A percentile compares a stretch with the other conserved stretches of the same genome.
Evolutionary conservation across 92 coral and sea anemone genomes (phyloP).

Genomic region (Paramuricea clavata): DNA sequence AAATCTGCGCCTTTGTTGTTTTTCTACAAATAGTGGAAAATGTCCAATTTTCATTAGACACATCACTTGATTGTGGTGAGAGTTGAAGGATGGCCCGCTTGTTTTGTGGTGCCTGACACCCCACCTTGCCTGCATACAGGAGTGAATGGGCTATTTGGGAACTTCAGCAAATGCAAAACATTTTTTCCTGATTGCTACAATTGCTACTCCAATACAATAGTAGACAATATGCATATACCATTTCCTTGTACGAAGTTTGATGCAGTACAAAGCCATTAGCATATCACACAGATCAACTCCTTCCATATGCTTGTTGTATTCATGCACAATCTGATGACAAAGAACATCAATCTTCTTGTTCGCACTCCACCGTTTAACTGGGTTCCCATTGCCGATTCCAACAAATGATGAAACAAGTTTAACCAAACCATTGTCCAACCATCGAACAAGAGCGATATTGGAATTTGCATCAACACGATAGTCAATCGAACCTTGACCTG

Average conservation of each 20-base stretch:
- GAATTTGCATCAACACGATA: constrained; percentile 18
- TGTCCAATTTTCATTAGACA: too few species aligned
- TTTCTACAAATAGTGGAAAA: not conserved
- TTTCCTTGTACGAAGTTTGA: not conserved
- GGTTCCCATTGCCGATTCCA: not conserved
- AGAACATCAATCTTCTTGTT: constrained; percentile 28
- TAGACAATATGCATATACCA: not conserved
- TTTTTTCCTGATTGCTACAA: not conserved
- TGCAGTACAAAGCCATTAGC: not conserved
- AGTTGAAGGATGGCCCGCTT: too few species aligned
- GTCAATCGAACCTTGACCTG: not conserved
- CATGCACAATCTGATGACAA: constrained; percentile 41
- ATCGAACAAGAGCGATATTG: not conserved
- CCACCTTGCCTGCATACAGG: not conserved
- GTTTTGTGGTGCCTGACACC: not conserved
- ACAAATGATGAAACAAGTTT: constrained; percentile 21
- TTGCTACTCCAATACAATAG: not conserved
- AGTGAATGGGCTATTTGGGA: not conserved
- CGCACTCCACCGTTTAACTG: constrained; percentile 17
- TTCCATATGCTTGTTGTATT: constrained; percentile 58
- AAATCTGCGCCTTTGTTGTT: not conserved
- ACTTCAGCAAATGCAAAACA: not conserved
- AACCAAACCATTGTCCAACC: constrained; percentile 27
- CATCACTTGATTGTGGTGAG: not conserved
- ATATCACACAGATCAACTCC: constrained; percentile 38